Base-by-base conservation (phyloP, 1,140 invertebrate species). In the Neodiprion lecontei region DNA sequence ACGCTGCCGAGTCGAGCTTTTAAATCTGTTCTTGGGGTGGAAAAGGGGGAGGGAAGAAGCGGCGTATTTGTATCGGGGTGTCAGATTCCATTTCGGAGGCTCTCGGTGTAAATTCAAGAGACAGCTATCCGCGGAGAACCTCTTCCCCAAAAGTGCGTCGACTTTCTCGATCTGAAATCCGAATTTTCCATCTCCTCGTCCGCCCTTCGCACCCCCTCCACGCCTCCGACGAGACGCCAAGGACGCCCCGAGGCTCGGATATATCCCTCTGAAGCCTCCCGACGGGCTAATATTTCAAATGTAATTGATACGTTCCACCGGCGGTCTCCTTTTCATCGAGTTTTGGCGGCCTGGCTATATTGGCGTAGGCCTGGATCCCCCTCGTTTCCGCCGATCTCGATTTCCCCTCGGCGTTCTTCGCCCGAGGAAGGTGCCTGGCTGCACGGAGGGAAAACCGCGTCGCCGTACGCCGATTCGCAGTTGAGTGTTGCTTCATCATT, bases 401-500 rank as follows among this genome's bases (percentile, higher is more conserved):
- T 40, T 40, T 40, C 5, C 28, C 28, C 28, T 40, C 28, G 28
- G 28, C 28, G 28, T 40, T 40, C 28, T 40, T 40, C 28, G 2
- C 28, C 28, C 28, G 28, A 40, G 5, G 28, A 40, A 40, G 28
- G 28, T 40, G 28, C 2, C 28, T 40, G 28, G 28, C 5, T 61
- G 11, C 5, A 14, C 9, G 53, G n/a, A 70, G 71, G 49, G 70
- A 77, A 78, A 76, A 70, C 72, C 75, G 75, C 71, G 78, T 76
- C 72, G 53, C n/a, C 53, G 5, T 40, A 40, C 28, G 74, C 75
- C 76, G 77, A 76, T 69, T 67, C 71, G 40, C 78, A 66, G 75
- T 67, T 72, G 70, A 80, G 40, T 47, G 67, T 69, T 81, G 79
- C 79, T 81, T 80, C 77, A 78, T 81, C 81, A 81, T 83, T 83